These are phyloP conservation scores for Marmota monax DNA, from an alignment of 2,113 vertebrate genomes.

Conservation along the genomic window DNA sequence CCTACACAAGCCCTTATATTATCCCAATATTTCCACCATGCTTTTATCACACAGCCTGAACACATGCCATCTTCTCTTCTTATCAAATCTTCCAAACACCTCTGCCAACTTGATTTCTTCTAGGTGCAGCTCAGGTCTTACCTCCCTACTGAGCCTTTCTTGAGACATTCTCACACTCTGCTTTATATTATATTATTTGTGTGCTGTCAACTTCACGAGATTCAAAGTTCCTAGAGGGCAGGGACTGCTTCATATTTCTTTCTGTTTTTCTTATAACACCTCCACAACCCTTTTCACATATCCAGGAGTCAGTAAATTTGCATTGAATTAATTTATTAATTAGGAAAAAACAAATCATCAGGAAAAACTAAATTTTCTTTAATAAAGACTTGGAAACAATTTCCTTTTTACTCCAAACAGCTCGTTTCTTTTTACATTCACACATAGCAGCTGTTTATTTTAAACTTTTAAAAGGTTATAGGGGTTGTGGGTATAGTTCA, in stretches of 20 bases:
- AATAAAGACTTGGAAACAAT: conserved; percentile 40
- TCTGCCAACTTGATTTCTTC: background rate
- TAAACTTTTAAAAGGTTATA: background rate
- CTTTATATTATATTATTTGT: background rate
- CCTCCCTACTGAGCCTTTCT: background rate
- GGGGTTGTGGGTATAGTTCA: background rate
- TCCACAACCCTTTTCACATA: background rate
- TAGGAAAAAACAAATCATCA: background rate
- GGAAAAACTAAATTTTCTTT: background rate
- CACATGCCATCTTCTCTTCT: background rate
- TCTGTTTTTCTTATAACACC: background rate
- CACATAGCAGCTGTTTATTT: background rate
- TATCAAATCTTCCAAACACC: background rate
- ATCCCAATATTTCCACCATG: background rate
- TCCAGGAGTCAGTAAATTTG: background rate
- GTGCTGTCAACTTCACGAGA: background rate
- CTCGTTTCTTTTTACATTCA: background rate
- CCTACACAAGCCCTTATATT: background rate
- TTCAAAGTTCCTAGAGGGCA: background rate
- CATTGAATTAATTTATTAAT: background rate
- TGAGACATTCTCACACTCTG: background rate
- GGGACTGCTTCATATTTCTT: background rate
- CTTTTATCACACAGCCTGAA: background rate
- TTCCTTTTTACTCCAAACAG: background rate
- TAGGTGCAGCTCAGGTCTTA: background rate